A percentile compares a stretch with the other conserved stretches of the same genome.
These are phyloP conservation scores for Cardinalis cardinalis DNA, from an alignment of 2,113 vertebrate species.

Conservation along the genomic window DNA sequence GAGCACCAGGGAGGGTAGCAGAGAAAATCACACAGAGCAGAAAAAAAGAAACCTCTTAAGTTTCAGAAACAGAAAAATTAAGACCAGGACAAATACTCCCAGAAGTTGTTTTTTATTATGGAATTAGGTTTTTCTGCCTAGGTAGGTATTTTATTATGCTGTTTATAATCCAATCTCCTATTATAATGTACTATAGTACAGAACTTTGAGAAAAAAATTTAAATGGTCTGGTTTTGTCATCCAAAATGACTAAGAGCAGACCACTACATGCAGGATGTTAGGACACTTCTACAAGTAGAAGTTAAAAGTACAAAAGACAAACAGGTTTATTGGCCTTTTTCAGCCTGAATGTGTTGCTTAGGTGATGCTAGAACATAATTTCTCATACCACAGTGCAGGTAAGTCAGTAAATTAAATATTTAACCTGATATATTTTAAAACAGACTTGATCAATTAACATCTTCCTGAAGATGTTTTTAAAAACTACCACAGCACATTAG, in stretches of 20 bases:
- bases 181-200: neutral
- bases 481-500: neutral
- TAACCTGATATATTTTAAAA: neutral
- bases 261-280: neutral
- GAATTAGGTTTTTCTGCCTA: neutral
- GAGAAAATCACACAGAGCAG: neutral
- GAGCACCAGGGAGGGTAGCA: neutral
- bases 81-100: neutral
- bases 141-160: neutral
- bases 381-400: neutral
- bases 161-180: neutral
- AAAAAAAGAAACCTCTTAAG: neutral
- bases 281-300: constrained; percentile 6
- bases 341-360: neutral
- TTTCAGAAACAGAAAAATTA: neutral
- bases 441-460: neutral
- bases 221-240: neutral
- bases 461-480: neutral
- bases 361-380: neutral
- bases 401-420: neutral
- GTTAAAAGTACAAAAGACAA: neutral
- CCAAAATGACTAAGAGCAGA: neutral
- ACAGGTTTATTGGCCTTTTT: neutral
- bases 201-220: neutral
- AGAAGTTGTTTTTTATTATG: constrained; percentile 1